phyloP scores from a whole-genome alignment of 2,113 vertebrate species.

The Hemiscyllium ocellatum region DNA sequence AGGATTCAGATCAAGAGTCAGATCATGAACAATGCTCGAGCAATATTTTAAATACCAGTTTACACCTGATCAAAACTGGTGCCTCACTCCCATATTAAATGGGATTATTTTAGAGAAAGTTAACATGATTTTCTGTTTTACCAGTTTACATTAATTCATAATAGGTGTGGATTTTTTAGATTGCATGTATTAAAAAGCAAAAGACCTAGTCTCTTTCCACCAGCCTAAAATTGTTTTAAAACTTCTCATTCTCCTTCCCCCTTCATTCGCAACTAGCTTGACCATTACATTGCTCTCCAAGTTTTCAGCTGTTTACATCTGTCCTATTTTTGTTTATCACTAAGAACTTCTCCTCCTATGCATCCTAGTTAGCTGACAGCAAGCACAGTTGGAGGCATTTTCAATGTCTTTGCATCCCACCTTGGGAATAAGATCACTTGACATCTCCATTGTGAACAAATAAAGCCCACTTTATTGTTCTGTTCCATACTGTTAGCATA shows the following conservation, averaged over 20 bases:
- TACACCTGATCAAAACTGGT: background rate
- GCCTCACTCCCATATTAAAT: background rate
- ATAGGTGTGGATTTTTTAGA: background rate
- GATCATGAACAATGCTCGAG: background rate
- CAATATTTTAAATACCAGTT: background rate
- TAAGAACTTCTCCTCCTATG: background rate
- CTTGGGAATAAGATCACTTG: background rate
- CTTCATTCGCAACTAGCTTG: background rate
- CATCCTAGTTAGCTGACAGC: background rate
- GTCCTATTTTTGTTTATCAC: background rate
- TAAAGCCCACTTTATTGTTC: background rate
- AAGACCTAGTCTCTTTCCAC: background rate
- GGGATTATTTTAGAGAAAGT: background rate
- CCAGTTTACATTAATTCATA: background rate
- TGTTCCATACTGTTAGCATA: background rate
- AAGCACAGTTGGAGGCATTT: background rate
- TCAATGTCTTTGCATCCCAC: background rate
- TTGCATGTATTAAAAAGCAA: background rate
- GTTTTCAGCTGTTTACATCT: background rate
- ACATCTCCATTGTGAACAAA: background rate
- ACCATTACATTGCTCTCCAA: background rate
- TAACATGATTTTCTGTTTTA: background rate
- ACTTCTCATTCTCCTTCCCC: too few species aligned
- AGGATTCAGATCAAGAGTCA: background rate
- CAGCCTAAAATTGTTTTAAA: background rate